Percentiles rank a stretch among this genome's conserved stretches.
These are phyloP conservation scores for Eidolon helvum DNA, from an alignment of 2,113 vertebrate genomes.

Conservation along the genomic window DNA sequence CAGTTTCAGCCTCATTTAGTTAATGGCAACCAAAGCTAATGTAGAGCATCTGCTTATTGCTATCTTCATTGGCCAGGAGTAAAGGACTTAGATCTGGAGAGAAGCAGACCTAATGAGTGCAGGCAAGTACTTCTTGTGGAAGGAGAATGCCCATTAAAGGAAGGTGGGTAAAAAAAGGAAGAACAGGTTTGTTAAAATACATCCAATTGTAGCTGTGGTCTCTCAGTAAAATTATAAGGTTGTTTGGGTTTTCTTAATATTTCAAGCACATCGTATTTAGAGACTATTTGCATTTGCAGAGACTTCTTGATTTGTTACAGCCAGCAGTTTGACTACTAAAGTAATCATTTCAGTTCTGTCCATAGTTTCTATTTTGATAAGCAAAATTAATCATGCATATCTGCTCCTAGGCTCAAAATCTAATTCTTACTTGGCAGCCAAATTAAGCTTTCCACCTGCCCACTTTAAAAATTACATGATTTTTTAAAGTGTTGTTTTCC, in stretches of 20 bases:
- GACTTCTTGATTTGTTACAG: background rate
- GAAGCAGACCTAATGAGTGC: background rate
- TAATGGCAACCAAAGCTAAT: background rate
- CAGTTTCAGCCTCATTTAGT: background rate
- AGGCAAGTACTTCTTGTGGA: background rate
- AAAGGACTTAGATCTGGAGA: background rate
- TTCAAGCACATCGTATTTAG: background rate
- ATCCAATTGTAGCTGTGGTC: background rate
- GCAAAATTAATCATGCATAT: background rate
- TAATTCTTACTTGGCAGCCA: background rate
- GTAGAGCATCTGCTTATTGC: background rate
- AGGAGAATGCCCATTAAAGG: background rate
- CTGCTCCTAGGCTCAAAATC: background rate
- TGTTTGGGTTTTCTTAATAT: background rate
- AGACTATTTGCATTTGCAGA: background rate
- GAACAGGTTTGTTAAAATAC: background rate
- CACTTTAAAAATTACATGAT: background rate
- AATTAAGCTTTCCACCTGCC: background rate
- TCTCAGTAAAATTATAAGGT: background rate
- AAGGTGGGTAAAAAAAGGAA: background rate
- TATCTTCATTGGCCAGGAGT: background rate
- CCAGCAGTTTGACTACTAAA: background rate
- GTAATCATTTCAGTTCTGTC: conserved; percentile 8
- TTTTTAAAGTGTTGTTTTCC: conserved; percentile 11
- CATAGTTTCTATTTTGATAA: background rate